Conservation (phyloP, 2,888 invertebrate genomes). For the Cataglyphis rosenhaueri region DNA sequence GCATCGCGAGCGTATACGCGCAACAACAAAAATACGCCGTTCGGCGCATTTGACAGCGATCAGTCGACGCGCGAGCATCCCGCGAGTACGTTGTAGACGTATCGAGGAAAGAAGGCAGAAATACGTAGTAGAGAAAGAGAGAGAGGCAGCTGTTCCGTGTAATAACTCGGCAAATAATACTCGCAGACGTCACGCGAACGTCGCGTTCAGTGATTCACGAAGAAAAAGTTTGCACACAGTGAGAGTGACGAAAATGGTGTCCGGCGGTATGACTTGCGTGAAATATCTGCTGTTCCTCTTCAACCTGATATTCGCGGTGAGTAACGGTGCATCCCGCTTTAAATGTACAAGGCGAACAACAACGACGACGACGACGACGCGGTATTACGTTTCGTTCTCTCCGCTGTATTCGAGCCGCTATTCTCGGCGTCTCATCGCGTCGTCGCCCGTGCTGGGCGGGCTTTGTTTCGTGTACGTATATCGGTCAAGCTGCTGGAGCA, state of each 20-base stretch:
- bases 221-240: constrained; percentile 43
- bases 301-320: constrained; percentile 92
- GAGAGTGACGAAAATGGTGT: constrained; percentile 88
- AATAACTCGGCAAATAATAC: background rate
- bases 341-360: background rate
- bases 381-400: background rate
- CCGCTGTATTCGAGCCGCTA: background rate
- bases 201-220: constrained; percentile 4
- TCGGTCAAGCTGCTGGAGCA: constrained; percentile 26
- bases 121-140: constrained; percentile 1
- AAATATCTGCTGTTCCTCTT: constrained; percentile 95
- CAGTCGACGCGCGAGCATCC: constrained; percentile 60
- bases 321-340: constrained; percentile 78
- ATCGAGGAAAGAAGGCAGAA: constrained; percentile 12
- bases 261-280: constrained; percentile 94
- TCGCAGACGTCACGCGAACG: background rate
- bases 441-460: background rate
- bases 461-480: constrained; percentile 24
- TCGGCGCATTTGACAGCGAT: constrained; percentile 71
- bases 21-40: constrained; percentile 64
- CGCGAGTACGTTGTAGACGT: constrained; percentile 11
- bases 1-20: constrained; percentile 60
- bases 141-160: background rate
- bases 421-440: constrained; percentile 6
- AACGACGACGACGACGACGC: background rate